Base-by-base conservation (phyloP, 2,113 vertebrate genomes). In the Psammodynastes pulverulentus region DNA sequence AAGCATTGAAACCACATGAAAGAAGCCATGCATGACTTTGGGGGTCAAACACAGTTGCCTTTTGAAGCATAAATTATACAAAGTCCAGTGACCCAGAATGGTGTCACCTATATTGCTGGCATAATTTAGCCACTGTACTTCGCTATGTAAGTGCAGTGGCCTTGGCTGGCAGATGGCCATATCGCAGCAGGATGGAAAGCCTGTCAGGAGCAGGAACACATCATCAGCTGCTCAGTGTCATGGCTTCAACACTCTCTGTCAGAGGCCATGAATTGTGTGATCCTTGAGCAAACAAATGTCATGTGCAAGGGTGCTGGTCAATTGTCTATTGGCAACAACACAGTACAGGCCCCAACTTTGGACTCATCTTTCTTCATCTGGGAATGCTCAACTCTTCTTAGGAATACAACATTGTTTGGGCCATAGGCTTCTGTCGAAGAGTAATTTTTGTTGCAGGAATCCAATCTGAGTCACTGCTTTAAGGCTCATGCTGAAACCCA, bases 1-100 rank as follows among this genome's bases (percentile, higher is more conserved):
- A 97, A 58, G 96, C 91, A 0, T 94, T 96, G 93, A 94, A 97
- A 98, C 97, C 97, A 97, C 97, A 98, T 97, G 97, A 97, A 98
- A 97, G 97, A 95, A 97, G 95, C 95, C 95, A 94, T 96, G 95
- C 72, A 84, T 94, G 94, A 0, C 90, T 94, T 96, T 72, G 92
- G 91, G 23, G 94, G 96, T 43, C 96, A 96, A 96, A 87, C 95
- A 91, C 51, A 86, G 96, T 94, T 95, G 24, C 92, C 93, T 95
- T 94, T 93, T 54, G 92, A 93, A 89, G 93, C 90, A 95, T 95
- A 96, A 96, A 96, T 97, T 94, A 94, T 94, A 94, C 94, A 91
- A 96, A 96, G 95, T 95, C 92, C 72, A 58, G 23, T 21, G 43
- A 46, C 53, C 43, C 0, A 13, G 94, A 91, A 49, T 94, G 92